Conservation (phyloP, 2,797 vertebrate species). For the Clarias pachynema region DNA sequence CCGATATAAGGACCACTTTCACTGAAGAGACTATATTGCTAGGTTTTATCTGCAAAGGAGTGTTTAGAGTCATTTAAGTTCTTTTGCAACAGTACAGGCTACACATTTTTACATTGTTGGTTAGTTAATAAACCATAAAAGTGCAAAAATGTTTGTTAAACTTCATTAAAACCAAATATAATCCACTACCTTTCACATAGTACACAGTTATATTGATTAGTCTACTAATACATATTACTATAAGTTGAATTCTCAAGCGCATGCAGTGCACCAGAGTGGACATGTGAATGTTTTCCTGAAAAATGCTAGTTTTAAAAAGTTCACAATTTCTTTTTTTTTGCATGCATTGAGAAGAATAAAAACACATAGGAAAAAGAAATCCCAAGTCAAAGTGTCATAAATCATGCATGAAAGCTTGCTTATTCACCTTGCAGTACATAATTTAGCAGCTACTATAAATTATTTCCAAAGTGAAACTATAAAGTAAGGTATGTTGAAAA, state of each 20-base stretch:
- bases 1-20: neutral
- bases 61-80: neutral
- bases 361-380: neutral
- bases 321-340: neutral
- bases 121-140: neutral
- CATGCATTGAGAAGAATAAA: neutral
- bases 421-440: neutral
- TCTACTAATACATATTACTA: neutral
- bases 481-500: neutral
- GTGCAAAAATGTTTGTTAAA: neutral
- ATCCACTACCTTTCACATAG: neutral
- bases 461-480: neutral
- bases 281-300: neutral
- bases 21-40: neutral
- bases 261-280: neutral
- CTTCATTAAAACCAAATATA: neutral
- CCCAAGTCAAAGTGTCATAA: neutral
- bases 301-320: neutral
- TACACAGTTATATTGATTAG: neutral
- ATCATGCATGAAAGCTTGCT: neutral
- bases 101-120: neutral
- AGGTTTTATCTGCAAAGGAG: neutral
- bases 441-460: neutral
- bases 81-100: neutral
- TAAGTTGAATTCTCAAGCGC: neutral